Evolutionary conservation across 2,888 invertebrate genomes (phyloP).

Genomic region (Craniophora ligustri): DNA sequence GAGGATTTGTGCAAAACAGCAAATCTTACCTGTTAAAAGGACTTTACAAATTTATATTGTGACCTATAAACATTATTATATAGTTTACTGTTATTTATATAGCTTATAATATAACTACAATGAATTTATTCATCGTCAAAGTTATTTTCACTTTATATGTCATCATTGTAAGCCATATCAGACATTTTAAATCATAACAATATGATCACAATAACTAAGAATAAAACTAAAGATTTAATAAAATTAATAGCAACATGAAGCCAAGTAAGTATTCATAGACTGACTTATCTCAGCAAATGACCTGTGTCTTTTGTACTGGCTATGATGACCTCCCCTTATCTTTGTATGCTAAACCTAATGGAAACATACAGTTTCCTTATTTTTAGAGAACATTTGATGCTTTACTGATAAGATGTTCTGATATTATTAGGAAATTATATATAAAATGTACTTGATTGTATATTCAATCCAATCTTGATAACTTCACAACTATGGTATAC

Average conservation of each 20-base stretch:
- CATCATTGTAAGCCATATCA: background rate
- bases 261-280: conserved; percentile 73
- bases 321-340: conserved; percentile 84
- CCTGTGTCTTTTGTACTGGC: conserved; percentile 80
- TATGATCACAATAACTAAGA: background rate
- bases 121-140: too few relatives aligned
- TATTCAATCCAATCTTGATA: too few relatives aligned
- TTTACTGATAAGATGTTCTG: conserved; percentile 47
- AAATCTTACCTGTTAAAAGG: too few relatives aligned
- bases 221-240: conserved; percentile 25
- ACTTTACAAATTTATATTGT: too few relatives aligned
- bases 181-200: background rate
- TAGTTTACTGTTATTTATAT: too few relatives aligned
- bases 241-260: conserved; percentile 59
- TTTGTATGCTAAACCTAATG: conserved; percentile 75
- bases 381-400: conserved; percentile 58
- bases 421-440: conserved; percentile 15
- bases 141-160: background rate
- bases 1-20: too few relatives aligned
- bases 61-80: too few relatives aligned
- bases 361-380: conserved; percentile 81
- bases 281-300: conserved; percentile 81
- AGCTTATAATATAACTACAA: too few relatives aligned
- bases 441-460: too few relatives aligned
- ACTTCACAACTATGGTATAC: too few relatives aligned